These are phyloP conservation scores for Phenganax marumi DNA, from an alignment of 92 coral and sea anemone species.

Conservation along the genomic window DNA sequence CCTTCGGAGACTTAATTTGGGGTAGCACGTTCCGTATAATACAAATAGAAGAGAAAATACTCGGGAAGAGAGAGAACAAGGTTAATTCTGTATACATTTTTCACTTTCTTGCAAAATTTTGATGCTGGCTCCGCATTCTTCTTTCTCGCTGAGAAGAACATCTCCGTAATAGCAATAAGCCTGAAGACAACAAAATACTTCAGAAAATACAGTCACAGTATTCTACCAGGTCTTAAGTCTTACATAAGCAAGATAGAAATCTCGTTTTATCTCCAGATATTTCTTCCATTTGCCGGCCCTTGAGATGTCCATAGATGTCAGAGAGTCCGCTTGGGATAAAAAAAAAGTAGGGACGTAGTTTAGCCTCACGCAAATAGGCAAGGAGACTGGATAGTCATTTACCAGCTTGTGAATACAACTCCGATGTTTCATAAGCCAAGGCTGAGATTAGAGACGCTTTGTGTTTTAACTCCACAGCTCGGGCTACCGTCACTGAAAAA, in stretches of 20 bases:
- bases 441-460: slow-evolving; percentile 87
- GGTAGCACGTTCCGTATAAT: background rate
- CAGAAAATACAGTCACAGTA: background rate
- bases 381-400: background rate
- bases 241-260: slow-evolving; percentile 88
- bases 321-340: slow-evolving; percentile 65
- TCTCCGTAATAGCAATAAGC: slow-evolving; percentile 91
- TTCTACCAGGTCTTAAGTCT: slow-evolving; percentile 29
- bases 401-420: slow-evolving; percentile 89
- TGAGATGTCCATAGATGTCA: slow-evolving; percentile 76
- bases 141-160: slow-evolving; percentile 78
- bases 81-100: slow-evolving; percentile 57
- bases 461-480: slow-evolving; percentile 95
- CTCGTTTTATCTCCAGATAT: slow-evolving; percentile 87
- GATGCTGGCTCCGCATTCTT: slow-evolving; percentile 87
- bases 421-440: slow-evolving; percentile 84
- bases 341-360: background rate
- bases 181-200: slow-evolving; percentile 45
- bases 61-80: too few relatives aligned
- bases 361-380: background rate
- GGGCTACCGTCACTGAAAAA: slow-evolving; percentile 86
- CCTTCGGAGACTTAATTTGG: too few relatives aligned
- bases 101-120: slow-evolving; percentile 88
- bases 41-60: background rate
- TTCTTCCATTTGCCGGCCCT: slow-evolving; percentile 98